Evolutionary conservation across 64 coral and sea anemone species (phyloP), one percentile per base, ranked within the genome.

Genomic region (Montipora efflorescens): DNA sequence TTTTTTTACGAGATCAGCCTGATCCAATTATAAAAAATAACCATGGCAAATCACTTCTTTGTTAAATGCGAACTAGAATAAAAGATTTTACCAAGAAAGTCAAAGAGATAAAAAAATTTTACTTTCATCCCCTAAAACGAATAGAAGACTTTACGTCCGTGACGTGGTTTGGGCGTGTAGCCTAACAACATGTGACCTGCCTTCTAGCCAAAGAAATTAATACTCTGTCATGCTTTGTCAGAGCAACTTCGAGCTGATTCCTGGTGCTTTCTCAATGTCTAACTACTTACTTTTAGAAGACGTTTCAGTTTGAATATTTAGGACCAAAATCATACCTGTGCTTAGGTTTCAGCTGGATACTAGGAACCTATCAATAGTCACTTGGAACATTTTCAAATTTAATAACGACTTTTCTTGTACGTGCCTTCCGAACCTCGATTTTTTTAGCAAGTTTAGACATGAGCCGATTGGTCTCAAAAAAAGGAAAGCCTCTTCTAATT

Each of bases 381-480:
- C 25, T 69, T 48, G 66, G 66, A 86, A 12, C 10, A 8, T 48
- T 71, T 49, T 50, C 55, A 82, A 64, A 23, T 45, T 47, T 16
- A 50, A 50, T 15, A 14, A 16, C 19, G 46, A 79, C 19, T 15
- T n/a, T 59, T 82, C 15, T 82, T 23, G 82, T 86, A 86, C 82
- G 82, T 86, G 82, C 66, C 46, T 71, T n/a, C 43, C 8, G 20
- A 86, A 50, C 66, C 14, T 49, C 4, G 12, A 16, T 18, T 50
- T 16, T 49, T 49, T 78, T n/a, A 49, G 19, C 82, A 71, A 11
- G 82, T 67, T 71, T 10, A 45, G 82, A 45, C 82, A 86, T 12
- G 82, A 72, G 64, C 12, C 11, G 8, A 50, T 36, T 48, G 18
- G 46, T 67, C 36, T 18, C 7, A 84, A 67, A 71, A 86, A 59